Conservation (phyloP, 2,113 vertebrate genomes). For the Motacilla alba region DNA sequence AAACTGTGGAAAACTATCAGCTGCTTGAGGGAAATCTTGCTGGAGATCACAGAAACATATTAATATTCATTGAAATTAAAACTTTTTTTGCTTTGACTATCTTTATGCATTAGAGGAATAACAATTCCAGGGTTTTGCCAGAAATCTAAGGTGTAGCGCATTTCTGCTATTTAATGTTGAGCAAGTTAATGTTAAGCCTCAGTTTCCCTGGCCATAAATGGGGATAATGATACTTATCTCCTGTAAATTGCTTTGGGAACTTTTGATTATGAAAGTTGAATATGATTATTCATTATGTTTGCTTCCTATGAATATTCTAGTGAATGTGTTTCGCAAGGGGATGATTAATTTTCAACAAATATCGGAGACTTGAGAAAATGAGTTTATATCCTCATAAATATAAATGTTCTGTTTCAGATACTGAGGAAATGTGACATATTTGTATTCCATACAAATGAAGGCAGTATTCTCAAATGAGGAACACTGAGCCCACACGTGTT, state of each 20-base stretch:
- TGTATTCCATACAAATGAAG: conserved; percentile 37
- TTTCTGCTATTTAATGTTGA: background rate
- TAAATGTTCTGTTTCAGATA: conserved; percentile 58
- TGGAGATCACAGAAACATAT: background rate
- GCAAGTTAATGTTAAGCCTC: background rate
- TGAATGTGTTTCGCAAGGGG: conserved; percentile 45
- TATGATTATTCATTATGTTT: conserved; percentile 60
- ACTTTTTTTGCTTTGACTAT: background rate
- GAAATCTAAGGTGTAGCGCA: background rate
- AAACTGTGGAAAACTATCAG: background rate
- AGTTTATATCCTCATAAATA: conserved; percentile 65
- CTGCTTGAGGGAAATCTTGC: background rate
- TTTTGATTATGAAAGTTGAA: conserved; percentile 50
- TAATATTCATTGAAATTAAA: background rate
- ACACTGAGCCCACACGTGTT: conserved; percentile 20
- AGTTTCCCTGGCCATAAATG: conserved; percentile 16
- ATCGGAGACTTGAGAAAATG: conserved; percentile 54
- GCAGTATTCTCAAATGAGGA: background rate
- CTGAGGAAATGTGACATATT: conserved; percentile 42
- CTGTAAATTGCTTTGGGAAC: conserved; percentile 48
- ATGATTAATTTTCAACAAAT: conserved; percentile 68
- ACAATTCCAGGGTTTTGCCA: background rate
- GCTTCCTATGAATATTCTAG: conserved; percentile 66
- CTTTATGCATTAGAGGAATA: background rate
- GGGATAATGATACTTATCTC: conserved; percentile 20